Conservation (phyloP, 2,888 invertebrate genomes). For the Patella pellucida region DNA sequence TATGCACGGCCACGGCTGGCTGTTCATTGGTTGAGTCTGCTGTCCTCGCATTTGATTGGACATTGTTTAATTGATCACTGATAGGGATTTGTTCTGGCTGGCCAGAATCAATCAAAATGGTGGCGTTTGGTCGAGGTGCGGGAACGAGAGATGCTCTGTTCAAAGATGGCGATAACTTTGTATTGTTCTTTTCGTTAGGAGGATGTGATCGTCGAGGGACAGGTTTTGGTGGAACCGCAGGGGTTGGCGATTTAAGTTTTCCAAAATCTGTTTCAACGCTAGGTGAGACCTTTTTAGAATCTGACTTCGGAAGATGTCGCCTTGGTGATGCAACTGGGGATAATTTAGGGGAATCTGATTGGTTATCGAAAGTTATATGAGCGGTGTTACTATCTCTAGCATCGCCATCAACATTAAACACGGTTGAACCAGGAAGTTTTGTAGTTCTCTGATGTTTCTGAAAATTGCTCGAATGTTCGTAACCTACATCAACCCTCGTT, state of each 20-base stretch:
- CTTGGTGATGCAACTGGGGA: neutral
- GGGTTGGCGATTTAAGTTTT: neutral
- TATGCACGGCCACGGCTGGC: no score
- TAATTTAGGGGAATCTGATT: neutral
- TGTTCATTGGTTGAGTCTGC: no score
- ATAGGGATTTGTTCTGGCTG: neutral
- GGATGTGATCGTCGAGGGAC: neutral
- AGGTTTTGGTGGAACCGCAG: neutral
- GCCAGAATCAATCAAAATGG: neutral
- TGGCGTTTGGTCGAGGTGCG: neutral
- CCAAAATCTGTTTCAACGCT: neutral
- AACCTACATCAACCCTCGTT: constrained; percentile 20
- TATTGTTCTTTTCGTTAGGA: neutral
- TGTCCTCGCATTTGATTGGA: no score
- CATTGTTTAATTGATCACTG: no score
- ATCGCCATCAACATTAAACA: constrained; percentile 19
- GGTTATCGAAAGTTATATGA: constrained; percentile 25
- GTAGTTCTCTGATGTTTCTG: neutral
- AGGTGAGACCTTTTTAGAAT: neutral
- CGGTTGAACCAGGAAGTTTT: constrained; percentile 16
- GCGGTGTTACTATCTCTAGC: constrained; percentile 9
- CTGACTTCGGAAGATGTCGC: neutral
- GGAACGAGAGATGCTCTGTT: neutral
- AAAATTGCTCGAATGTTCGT: neutral
- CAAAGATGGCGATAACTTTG: neutral